These are phyloP conservation scores for Drosophila subobscura DNA, from an alignment of 1,140 invertebrate genomes.

Conservation along the genomic window DNA sequence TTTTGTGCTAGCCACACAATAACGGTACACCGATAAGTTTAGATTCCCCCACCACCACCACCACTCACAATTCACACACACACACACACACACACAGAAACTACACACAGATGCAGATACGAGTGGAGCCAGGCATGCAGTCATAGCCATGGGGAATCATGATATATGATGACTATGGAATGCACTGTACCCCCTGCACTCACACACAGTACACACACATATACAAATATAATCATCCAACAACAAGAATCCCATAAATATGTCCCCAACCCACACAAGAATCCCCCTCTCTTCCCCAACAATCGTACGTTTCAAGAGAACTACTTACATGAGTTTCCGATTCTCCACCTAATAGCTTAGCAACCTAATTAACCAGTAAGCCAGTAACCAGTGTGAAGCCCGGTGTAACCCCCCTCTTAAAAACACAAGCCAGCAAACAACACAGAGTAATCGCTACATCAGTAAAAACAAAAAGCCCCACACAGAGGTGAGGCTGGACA, in stretches of 20 bases:
- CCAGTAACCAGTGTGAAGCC: slow-evolving; percentile 9
- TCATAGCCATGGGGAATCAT: not conserved
- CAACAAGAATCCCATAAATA: not conserved
- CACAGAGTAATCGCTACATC: not conserved
- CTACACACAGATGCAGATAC: no score
- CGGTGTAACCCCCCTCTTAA: not conserved
- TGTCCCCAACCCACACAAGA: not conserved
- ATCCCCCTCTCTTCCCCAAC: not conserved
- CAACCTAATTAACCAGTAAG: slow-evolving; percentile 50
- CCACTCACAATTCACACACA: slow-evolving; percentile 1
- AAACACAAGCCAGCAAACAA: slow-evolving; percentile 29
- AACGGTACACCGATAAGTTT: slow-evolving; percentile 70
- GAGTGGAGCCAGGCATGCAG: not conserved
- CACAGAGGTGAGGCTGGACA: no score
- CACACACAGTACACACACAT: slow-evolving; percentile 16
- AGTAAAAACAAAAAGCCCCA: not conserved
- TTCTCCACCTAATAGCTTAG: slow-evolving; percentile 81
- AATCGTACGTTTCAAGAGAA: slow-evolving; percentile 58
- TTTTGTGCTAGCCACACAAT: slow-evolving; percentile 55
- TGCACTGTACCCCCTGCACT: not conserved
- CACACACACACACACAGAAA: no score
- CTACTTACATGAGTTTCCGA: slow-evolving; percentile 73
- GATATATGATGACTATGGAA: not conserved
- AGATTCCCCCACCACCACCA: slow-evolving; percentile 3
- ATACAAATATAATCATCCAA: not conserved